phyloP scores from a whole-genome alignment of 2,888 invertebrate species.

The Rhingia rostrata region DNA sequence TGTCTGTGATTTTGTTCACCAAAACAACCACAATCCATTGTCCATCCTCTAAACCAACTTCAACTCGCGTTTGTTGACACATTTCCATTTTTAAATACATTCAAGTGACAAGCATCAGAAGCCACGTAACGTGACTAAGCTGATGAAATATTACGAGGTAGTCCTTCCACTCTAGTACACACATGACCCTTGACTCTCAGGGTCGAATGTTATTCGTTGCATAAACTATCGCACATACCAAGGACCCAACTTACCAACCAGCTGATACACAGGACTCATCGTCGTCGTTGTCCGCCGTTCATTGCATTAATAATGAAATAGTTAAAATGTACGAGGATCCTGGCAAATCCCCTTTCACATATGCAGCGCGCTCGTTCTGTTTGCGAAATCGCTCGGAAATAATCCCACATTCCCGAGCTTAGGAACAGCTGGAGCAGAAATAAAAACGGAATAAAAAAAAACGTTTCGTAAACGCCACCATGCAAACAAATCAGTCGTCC shows the following conservation, averaged over 20 bases:
- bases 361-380: neutral
- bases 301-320: slow-evolving; percentile 55
- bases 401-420: slow-evolving; percentile 25
- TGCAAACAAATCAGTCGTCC: slow-evolving; percentile 56
- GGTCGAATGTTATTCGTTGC: slow-evolving; percentile 27
- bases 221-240: slow-evolving; percentile 6
- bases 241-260: slow-evolving; percentile 13
- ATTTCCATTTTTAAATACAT: slow-evolving; percentile 17
- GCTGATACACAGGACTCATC: slow-evolving; percentile 24
- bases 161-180: neutral
- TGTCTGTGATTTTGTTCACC: no score
- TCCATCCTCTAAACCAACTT: neutral
- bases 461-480: slow-evolving; percentile 54
- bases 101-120: slow-evolving; percentile 18
- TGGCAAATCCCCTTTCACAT: neutral
- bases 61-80: neutral
- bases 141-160: slow-evolving; percentile 30
- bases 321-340: slow-evolving; percentile 27
- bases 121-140: slow-evolving; percentile 30
- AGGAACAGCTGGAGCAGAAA: neutral
- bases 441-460: neutral
- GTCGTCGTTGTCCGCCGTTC: neutral
- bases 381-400: slow-evolving; percentile 54
- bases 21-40: neutral
- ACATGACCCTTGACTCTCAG: slow-evolving; percentile 34